These are phyloP conservation scores for Macrocentrus cingulum DNA, from an alignment of 1,140 invertebrate species.

Conservation along the genomic window DNA sequence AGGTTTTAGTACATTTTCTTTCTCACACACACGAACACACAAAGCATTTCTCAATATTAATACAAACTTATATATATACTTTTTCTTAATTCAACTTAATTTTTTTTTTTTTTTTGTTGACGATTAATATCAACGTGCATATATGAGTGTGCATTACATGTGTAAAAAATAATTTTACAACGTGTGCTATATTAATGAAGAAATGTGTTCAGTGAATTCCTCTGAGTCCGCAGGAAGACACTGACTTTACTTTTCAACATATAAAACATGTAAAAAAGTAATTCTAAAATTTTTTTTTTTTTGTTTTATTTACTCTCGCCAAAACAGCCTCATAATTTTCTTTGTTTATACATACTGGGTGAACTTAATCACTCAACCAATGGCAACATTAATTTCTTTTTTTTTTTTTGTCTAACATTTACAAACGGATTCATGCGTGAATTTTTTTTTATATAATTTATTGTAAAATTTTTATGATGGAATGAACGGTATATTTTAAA, in stretches of 20 bases:
- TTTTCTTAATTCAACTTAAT: constrained; percentile 2
- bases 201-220: constrained; percentile 30
- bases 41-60: not conserved
- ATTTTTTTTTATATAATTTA: too few species aligned
- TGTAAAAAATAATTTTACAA: constrained; percentile 32
- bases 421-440: constrained; percentile 12
- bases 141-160: constrained; percentile 24
- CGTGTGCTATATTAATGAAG: constrained; percentile 33
- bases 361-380: constrained; percentile 29
- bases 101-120: not conserved
- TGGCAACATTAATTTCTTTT: constrained; percentile 26
- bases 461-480: too few species aligned
- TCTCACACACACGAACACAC: not conserved
- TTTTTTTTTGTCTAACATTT: not conserved
- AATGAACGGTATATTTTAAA: too few species aligned
- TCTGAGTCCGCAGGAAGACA: constrained; percentile 33
- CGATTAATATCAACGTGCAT: too few species aligned
- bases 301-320: constrained; percentile 29
- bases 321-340: too few species aligned
- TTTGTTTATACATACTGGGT: too few species aligned
- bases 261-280: constrained; percentile 45
- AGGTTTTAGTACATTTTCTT: not conserved
- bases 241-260: constrained; percentile 31
- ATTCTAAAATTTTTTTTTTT: constrained; percentile 37
- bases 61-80: constrained; percentile 7